Percentiles rank a stretch among this genome's conserved stretches.
These are phyloP conservation scores for Meteorus cinctellus DNA, from an alignment of 2,888 invertebrate species.

Conservation along the genomic window DNA sequence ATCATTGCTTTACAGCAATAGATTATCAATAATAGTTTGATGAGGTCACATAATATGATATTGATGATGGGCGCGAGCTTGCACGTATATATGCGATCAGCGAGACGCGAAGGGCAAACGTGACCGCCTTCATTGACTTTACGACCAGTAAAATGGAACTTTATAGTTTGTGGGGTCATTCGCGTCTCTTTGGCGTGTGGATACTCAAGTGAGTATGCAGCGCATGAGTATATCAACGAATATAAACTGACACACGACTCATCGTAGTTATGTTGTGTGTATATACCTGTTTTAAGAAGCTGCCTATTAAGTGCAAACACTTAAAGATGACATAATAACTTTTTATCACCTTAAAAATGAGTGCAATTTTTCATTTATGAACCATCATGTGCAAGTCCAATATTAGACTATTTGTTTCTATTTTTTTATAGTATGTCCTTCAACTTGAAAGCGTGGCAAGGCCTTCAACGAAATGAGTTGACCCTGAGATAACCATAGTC, in stretches of 20 bases:
- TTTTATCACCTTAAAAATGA: not conserved
- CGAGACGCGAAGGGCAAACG: constrained; percentile 67
- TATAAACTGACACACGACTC: constrained; percentile 48
- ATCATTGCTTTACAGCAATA: constrained; percentile 11
- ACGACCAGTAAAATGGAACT: constrained; percentile 69
- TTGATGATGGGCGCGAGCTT: constrained; percentile 53
- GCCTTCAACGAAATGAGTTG: constrained; percentile 8
- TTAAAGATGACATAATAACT: constrained; percentile 7
- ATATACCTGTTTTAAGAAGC: constrained; percentile 41
- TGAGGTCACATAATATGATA: constrained; percentile 51
- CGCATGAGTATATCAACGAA: constrained; percentile 13
- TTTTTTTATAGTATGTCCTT: not conserved
- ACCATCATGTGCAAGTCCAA: too few species aligned
- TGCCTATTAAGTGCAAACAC: constrained; percentile 50
- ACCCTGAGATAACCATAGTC: not conserved
- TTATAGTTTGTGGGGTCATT: constrained; percentile 65
- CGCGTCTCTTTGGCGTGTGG: constrained; percentile 56
- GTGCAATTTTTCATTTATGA: not conserved
- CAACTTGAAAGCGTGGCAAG: constrained; percentile 10
- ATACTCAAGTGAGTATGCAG: constrained; percentile 42
- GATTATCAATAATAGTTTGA: constrained; percentile 46
- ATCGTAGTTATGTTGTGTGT: constrained; percentile 26
- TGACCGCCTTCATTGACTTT: constrained; percentile 70
- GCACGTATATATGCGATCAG: constrained; percentile 47
- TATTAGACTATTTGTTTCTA: not conserved